Percentiles rank a stretch among this genome's conserved stretches.
Conservation (phyloP, 2,113 vertebrate genomes). For the Menura novaehollandiae region DNA sequence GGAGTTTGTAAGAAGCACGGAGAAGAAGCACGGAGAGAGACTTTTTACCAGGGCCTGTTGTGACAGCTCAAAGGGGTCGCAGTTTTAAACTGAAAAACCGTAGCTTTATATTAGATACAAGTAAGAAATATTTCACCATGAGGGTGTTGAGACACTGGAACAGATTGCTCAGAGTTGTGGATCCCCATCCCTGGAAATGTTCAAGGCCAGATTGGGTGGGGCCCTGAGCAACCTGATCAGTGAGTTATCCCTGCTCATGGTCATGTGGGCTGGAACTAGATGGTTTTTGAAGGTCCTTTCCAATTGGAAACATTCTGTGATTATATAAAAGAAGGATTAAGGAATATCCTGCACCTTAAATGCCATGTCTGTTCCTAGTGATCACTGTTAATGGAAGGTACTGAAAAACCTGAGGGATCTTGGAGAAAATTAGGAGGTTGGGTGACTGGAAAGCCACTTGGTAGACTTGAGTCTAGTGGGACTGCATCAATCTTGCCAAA, state of each 20-base stretch:
- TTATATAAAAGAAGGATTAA: background rate
- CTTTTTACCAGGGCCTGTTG: background rate
- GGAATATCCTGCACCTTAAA: background rate
- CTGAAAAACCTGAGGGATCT: background rate
- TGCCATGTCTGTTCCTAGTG: background rate
- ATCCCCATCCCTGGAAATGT: background rate
- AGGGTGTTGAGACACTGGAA: background rate
- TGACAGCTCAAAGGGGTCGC: background rate
- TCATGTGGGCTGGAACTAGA: background rate
- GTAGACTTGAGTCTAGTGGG: background rate
- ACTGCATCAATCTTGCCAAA: background rate
- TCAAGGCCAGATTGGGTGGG: background rate
- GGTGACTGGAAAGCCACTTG: background rate
- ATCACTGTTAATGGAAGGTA: background rate
- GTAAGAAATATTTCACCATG: background rate
- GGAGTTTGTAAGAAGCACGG: rapidly evolving
- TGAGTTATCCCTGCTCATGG: background rate
- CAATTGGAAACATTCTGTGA: background rate
- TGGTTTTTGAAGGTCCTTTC: background rate
- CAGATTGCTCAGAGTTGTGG: background rate
- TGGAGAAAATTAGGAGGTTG: background rate
- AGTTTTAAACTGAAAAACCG: background rate
- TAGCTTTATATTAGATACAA: background rate
- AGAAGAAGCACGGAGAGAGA: background rate
- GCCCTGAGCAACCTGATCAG: background rate